phyloP scores from a whole-genome alignment of 2,113 vertebrate genomes.

The Phaethornis superciliosus region DNA sequence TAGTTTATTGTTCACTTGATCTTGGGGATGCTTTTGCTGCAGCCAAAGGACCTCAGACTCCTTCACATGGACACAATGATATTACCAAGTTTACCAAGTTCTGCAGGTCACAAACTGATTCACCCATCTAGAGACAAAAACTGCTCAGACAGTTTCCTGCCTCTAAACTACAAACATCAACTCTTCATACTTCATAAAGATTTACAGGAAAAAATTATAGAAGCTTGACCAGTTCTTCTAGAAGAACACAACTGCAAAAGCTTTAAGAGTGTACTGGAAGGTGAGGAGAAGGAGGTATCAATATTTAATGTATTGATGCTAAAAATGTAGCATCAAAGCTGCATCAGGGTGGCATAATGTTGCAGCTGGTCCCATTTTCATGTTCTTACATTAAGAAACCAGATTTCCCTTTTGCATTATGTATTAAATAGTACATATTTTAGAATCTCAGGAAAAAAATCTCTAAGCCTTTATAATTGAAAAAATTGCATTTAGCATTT shows the following conservation, averaged over 20 bases:
- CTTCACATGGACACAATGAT: neutral
- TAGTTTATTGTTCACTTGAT: slow-evolving; percentile 54
- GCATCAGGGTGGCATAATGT: slow-evolving; percentile 24
- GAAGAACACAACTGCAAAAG: neutral
- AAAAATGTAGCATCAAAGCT: slow-evolving; percentile 41
- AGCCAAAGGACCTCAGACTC: neutral
- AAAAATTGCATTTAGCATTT: slow-evolving; percentile 20
- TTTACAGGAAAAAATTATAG: neutral
- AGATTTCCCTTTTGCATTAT: slow-evolving; percentile 56
- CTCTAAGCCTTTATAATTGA: slow-evolving; percentile 37
- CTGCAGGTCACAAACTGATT: neutral
- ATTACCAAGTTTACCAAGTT: neutral
- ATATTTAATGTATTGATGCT: slow-evolving; percentile 60
- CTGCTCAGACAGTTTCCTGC: neutral
- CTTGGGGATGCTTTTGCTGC: slow-evolving; percentile 10
- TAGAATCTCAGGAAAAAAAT: slow-evolving; percentile 35
- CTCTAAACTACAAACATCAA: neutral
- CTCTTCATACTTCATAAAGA: neutral
- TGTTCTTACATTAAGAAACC: slow-evolving; percentile 52
- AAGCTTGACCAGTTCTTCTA: neutral
- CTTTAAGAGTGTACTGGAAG: neutral
- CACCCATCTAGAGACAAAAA: neutral
- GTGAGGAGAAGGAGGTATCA: slow-evolving; percentile 37
- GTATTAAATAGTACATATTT: slow-evolving; percentile 46
- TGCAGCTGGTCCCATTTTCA: slow-evolving; percentile 30